Base-by-base conservation (phyloP, 1,140 invertebrate genomes). In the Eulimnadia texana region DNA sequence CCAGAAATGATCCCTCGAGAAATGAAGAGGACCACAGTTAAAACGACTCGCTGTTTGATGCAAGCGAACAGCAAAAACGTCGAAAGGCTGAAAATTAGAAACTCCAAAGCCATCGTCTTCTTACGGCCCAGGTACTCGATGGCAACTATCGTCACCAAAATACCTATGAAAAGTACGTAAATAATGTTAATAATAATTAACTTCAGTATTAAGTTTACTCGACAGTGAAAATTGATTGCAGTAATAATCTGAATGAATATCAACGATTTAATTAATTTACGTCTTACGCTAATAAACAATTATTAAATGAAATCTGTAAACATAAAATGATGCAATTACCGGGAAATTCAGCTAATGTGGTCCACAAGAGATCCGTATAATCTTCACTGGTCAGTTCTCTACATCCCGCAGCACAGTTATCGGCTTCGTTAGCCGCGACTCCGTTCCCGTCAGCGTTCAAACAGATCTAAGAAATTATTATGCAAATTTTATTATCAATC, bases 281-380 rank as follows among this genome's bases (percentile, higher is more conserved):
- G n/a, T n/a, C n/a, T n/a, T n/a, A n/a, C n/a, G n/a, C n/a, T n/a
- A n/a, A 25, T 60, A 11, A 50, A 25, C 49, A 23, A 24, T n/a
- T 1, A 33, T 20, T 52, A 6, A 65, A 64, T 63, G 9, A 64
- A 3, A 64, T 61, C 19, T 1, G n/a, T 62, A 25, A 51, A 13
- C 13, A 65, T 23, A 60, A 62, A 25, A 25, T 33, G 13, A 27
- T 22, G 59, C 61, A 52, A 25, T 58, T 70, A 82, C 89, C 90
- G 42, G 93, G 93, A 76, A 97, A 97, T 76, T 97, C 93, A 0
- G 93, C 90, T 13, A 96, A 73, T 0, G 93, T 95, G 22, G 92
- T 96, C 89, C 91, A 96, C 20, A 96, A 72, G 9, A 97, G 73
- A 74, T 95, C 90, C 72, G 92, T 86, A 69, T 96, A 97, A 70